Evolutionary conservation across 2,797 vertebrate species (phyloP), one percentile per base, ranked within the genome.

Genomic region (Pantherophis vulpinus): DNA sequence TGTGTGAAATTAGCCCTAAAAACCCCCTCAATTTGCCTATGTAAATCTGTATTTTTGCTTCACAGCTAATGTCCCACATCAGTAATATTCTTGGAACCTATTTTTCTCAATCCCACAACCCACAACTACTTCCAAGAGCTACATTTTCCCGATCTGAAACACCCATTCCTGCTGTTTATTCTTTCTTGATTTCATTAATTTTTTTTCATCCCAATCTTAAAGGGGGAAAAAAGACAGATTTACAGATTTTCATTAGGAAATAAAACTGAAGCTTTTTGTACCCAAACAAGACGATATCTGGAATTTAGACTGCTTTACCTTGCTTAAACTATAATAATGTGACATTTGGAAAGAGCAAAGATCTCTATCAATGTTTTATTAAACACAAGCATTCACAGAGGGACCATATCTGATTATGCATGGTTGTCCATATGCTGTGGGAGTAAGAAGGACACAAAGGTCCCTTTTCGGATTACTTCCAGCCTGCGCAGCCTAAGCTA

Each of bases 271-370:
- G 42, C 58, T 92, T 58, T 63, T 55, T 60, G 3, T 63, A 83
- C 25, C 25, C 74, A 66, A 90, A 90, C 42, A 86, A 10, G 55
- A 91, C 6, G 32, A 93, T 63, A 74, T 13, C 86, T 74, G 55
- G 55, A 51, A 56, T 27, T 51, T 87, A 87, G 87, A 83, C 37
- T 25, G 25, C 37, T 93, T 87, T 88, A 63, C 74, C 60, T 59
- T 88, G 61, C 32, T 60, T 59, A 91, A 79, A 29, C 25, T 87
- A 55, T 23, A 86, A 55, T 47, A 58, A 93, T 74, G 86, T 70
- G 86, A 60, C 55, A 74, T 91, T 60, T 79, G 89, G 61, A 88
- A 93, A 91, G 54, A 88, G 61, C 89, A 74, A 90, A 91, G 86
- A 87, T 88, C 86, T 91, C 74, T 83, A 83, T 66, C 61, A 63